These are phyloP conservation scores for Oncorhynchus keta DNA, from an alignment of 2,113 vertebrate genomes.

Conservation along the genomic window DNA sequence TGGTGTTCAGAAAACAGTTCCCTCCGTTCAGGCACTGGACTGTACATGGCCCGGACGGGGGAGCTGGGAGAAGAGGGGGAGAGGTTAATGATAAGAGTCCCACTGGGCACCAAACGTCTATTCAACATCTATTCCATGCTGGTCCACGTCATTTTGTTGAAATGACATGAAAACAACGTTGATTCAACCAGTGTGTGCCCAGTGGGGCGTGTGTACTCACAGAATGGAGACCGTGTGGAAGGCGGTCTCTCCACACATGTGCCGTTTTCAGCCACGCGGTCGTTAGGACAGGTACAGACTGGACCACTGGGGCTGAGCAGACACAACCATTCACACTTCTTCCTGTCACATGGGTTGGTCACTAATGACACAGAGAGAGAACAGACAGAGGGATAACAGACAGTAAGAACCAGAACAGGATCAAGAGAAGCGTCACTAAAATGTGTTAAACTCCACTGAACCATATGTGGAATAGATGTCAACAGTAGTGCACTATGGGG, in stretches of 20 bases:
- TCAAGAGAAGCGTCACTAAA: neutral
- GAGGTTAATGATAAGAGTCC: neutral
- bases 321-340: conserved; percentile 97
- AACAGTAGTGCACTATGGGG: too few species aligned
- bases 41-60: conserved; percentile 79
- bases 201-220: conserved; percentile 66
- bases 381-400: neutral
- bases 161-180: too few species aligned
- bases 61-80: conserved; percentile 56
- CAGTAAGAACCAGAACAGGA: neutral
- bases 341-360: conserved; percentile 94
- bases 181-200: neutral
- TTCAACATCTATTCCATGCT: too few species aligned
- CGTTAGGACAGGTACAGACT: conserved; percentile 93
- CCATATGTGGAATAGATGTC: too few species aligned
- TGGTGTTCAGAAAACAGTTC: conserved; percentile 92
- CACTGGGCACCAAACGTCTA: too few species aligned
- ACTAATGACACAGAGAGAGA: conserved; percentile 65
- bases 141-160: too few species aligned
- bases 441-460: neutral
- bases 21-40: conserved; percentile 89
- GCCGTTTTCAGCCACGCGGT: conserved; percentile 86
- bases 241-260: conserved; percentile 82
- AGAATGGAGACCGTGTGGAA: conserved; percentile 79
- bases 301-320: conserved; percentile 94